Evolutionary conservation across 37 sponge, comb jelly and placozoan species (phyloP).

Genomic region (Eunapius fragilis): DNA sequence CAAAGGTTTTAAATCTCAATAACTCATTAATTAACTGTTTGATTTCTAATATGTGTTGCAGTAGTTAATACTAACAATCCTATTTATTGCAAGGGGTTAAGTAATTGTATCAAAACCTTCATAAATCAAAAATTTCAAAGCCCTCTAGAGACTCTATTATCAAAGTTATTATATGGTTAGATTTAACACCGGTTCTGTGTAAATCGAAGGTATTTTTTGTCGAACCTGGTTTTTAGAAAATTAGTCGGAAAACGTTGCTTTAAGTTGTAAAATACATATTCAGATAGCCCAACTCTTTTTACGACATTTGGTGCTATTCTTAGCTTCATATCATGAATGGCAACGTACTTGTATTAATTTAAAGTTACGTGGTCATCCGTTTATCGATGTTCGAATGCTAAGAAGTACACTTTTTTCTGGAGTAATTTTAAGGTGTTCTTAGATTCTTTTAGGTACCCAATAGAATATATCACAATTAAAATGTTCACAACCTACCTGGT

Average conservation of each 20-base stretch:
- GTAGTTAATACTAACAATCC: too few relatives aligned
- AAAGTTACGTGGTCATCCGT: not conserved
- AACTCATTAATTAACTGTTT: too few relatives aligned
- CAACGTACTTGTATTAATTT: not conserved
- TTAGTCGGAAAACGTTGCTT: not conserved
- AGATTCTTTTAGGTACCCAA: not conserved
- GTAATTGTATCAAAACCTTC: too few relatives aligned
- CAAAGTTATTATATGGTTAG: too few relatives aligned
- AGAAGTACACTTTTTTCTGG: not conserved
- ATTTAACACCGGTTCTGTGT: not conserved
- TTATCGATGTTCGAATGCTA: not conserved
- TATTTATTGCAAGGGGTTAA: too few relatives aligned
- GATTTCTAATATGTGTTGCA: too few relatives aligned
- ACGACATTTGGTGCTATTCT: not conserved
- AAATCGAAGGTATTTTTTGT: not conserved
- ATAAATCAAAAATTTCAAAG: too few relatives aligned
- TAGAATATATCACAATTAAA: not conserved
- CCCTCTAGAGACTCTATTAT: too few relatives aligned
- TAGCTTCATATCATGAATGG: not conserved
- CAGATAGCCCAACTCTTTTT: not conserved
- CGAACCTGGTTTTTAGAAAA: not conserved
- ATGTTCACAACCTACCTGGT: not conserved
- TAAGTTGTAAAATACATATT: not conserved
- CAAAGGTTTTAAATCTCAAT: too few relatives aligned
- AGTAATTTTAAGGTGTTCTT: not conserved